Base-by-base conservation (phyloP, 2,888 invertebrate genomes). In the Lasioglossum malachurum region DNA sequence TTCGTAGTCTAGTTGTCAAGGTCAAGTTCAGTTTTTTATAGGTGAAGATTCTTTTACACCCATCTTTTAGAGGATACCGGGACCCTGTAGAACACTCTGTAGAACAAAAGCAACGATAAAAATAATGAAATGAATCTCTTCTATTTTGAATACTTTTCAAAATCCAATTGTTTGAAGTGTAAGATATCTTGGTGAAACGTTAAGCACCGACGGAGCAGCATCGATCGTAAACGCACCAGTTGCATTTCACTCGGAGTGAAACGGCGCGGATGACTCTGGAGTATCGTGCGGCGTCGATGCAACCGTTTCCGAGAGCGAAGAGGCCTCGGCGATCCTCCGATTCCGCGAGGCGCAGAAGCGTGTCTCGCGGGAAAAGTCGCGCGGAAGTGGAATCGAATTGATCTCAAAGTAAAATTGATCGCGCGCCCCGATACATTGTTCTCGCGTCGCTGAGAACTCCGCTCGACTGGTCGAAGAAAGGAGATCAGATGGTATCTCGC, bases 371-470 rank as follows among this genome's bases (percentile, higher is more conserved):
- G 35, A 67, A 35, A 41, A 60, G 71, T 23, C 35, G 35, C 31
- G 46, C 41, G 81, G 49, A 73, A 73, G 73, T 44, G 44, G 27
- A 53, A n/a, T 44, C 14, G 67, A 72, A 60, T 77, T 82, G 23
- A 77, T 84, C 31, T 77, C 23, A 74, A 82, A 82, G 76, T 77
- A 74, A 82, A 44, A 84, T 84, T 38, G n/a, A n/a, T 64, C 60
- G 49, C 57, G 49, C 57, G 71, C 1, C 14, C 60, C 31, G 64
- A 12, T 10, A 5, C 16, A 53, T 46, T 46, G 57, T 77, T 71
- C 31, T 10, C 14, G 46, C 5, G 7, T 1, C 31, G 49, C 44
- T 67, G 84, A 60, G 73, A 67, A 78, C 8, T 23, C 23, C 23
- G 49, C 49, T 49, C 31, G 53, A 76, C n/a, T 12, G 57, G 53